Evolutionary conservation across 2,888 invertebrate genomes (phyloP).

Genomic region (Eurois occulta): DNA sequence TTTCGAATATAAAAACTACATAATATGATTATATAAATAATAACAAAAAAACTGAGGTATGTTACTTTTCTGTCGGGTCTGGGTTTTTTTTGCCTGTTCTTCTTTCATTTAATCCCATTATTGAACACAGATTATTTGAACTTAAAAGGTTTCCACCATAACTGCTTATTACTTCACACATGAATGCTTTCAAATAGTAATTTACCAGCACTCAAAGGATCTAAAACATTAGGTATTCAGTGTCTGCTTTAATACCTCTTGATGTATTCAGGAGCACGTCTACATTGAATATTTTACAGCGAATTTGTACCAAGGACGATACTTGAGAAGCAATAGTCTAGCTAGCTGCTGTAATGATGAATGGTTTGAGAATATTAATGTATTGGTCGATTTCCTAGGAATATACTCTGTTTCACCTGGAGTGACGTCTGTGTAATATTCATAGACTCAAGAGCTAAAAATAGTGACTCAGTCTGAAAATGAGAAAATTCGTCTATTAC

Average conservation of each 20-base stretch:
- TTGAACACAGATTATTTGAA: no score
- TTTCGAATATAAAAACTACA: no score
- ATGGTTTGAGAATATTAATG: slow-evolving; percentile 19
- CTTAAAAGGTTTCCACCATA: no score
- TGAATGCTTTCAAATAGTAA: slow-evolving; percentile 6
- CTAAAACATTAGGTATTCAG: slow-evolving; percentile 32
- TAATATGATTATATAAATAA: no score
- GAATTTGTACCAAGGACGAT: slow-evolving; percentile 36
- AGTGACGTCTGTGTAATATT: not conserved
- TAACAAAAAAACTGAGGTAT: no score
- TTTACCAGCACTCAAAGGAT: slow-evolving; percentile 34
- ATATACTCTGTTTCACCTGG: not conserved
- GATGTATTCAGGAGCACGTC: slow-evolving; percentile 48
- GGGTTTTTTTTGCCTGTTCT: no score
- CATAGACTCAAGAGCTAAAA: no score
- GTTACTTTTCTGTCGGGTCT: no score
- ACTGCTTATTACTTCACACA: not conserved
- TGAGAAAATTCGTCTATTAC: no score
- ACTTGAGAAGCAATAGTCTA: slow-evolving; percentile 30
- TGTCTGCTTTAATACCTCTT: slow-evolving; percentile 29
- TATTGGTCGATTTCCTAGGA: not conserved
- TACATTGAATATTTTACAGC: slow-evolving; percentile 40
- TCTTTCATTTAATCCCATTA: no score
- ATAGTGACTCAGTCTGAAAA: not conserved
- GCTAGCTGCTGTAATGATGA: slow-evolving; percentile 24